Base-by-base conservation (phyloP, 2,888 invertebrate genomes). In the Crematogaster levior region DNA sequence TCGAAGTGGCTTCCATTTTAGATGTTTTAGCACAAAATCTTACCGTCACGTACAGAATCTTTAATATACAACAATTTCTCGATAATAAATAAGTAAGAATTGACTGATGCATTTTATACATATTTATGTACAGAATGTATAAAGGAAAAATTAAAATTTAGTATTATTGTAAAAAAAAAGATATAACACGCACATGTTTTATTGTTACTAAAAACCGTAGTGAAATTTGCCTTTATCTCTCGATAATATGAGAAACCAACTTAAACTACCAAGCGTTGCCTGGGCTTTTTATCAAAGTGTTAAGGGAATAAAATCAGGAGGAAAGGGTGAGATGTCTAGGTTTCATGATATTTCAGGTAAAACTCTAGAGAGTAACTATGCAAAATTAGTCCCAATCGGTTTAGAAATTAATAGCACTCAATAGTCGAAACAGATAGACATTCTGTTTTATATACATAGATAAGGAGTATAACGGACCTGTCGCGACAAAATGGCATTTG, bases 401-500 rank as follows among this genome's bases (percentile, higher is more conserved):
- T n/a, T n/a, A n/a, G n/a, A n/a, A n/a, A n/a, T n/a, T n/a, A n/a
- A n/a, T n/a, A n/a, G n/a, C n/a, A n/a, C n/a, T n/a, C n/a, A n/a
- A n/a, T n/a, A n/a, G n/a, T n/a, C n/a, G n/a, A n/a, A n/a, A n/a
- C n/a, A n/a, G n/a, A n/a, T n/a, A n/a, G n/a, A n/a, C n/a, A n/a
- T n/a, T n/a, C n/a, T n/a, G n/a, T n/a, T n/a, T n/a, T n/a, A n/a
- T n/a, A n/a, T n/a, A n/a, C n/a, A n/a, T n/a, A n/a, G n/a, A n/a
- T n/a, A n/a, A n/a, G n/a, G n/a, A 24, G 65, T 21, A 18, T 24
- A 68, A 24, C 66, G 21, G 6, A 53, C 7, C 10, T 66, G 56
- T 56, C 43, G 34, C 68, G 53, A 66, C 53, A 77, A 77, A 65
- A 66, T 77, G 77, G 77, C 53, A 66, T 66, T 10, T n/a, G 40